Percentiles rank a stretch among this genome's conserved stretches.
These are phyloP conservation scores for Loriculus beryllinus DNA, from an alignment of 2,797 vertebrate genomes.

Conservation along the genomic window DNA sequence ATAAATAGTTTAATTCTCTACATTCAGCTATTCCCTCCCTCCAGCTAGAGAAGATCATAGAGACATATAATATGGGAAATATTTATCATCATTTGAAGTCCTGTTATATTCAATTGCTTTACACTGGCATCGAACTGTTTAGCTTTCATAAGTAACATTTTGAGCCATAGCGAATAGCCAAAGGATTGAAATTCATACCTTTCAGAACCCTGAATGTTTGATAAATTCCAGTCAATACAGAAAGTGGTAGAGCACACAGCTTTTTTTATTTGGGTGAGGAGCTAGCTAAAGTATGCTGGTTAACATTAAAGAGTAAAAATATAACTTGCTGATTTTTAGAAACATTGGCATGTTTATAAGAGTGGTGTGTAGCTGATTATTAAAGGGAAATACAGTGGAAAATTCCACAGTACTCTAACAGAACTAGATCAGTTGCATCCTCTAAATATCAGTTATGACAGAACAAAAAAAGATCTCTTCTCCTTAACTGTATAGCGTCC, in stretches of 20 bases:
- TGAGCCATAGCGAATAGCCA: slow-evolving; percentile 10
- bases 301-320: not conserved
- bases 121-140: not conserved
- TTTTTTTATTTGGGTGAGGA: slow-evolving; percentile 22
- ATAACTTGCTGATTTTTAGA: not conserved
- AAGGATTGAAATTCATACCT: slow-evolving; percentile 50
- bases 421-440: not conserved
- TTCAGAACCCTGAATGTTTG: slow-evolving; percentile 27
- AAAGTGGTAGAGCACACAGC: slow-evolving; percentile 29
- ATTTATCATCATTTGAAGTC: slow-evolving; percentile 29
- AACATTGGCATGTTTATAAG: not conserved
- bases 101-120: slow-evolving; percentile 18
- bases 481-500: not conserved
- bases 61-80: not conserved
- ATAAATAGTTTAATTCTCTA: slow-evolving; percentile 27
- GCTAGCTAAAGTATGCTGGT: not conserved
- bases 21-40: not conserved
- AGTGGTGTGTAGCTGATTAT: not conserved
- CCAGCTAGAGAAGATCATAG: slow-evolving; percentile 17
- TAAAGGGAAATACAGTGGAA: not conserved
- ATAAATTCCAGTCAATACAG: slow-evolving; percentile 24
- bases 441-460: not conserved
- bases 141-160: slow-evolving; percentile 36
- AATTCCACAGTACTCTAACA: not conserved
- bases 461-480: not conserved